Base-by-base conservation (phyloP, 2,797 vertebrate species). In the Microtus agrestis region DNA sequence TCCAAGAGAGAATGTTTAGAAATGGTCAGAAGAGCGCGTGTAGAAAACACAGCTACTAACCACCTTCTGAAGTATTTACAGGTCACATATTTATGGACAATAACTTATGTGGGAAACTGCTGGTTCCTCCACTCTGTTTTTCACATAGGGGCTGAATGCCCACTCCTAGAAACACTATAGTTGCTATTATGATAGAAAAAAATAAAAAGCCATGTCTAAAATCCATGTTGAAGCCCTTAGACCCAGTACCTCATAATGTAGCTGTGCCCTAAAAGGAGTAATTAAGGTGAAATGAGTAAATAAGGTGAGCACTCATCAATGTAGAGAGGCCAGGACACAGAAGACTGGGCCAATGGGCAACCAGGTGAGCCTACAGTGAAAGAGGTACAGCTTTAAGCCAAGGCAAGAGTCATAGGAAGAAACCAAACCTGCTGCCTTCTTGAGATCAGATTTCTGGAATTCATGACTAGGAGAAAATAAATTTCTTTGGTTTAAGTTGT, bases 51-150 rank as follows among this genome's bases (percentile, higher is more conserved):
- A 77, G 59, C 77, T 21, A 65, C 61, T 71, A 87, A 80, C 37
- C 14, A 95, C 77, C 85, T 63, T 3, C 54, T 91, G 12, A 94
- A 59, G 43, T 90, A 3, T 14, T 76, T 94, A 15, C 14, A 80
- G 89, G 87, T 95, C 40, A 89, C 21, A 91, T 8, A 91, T 74
- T 61, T 79, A 27, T 90, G 21, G 37, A 37, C 91, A 25, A 59
- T 54, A 74, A 93, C 40, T 85, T 95, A 84, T 94, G 19, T 46
- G 17, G 23, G 46, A 0, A 92, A 3, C 61, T 19, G 48, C 8
- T 43, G 0, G 12, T 89, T 79, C 19, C 21, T 29, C 43, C 48
- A 51, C 48, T 51, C 48, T 51, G 48, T 78, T 74, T 92, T 91
- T 78, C 71, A 79, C 73, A 79, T 12, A 67, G 1, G 6, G 13